A percentile compares a stretch with the other conserved stretches of the same genome.
These are phyloP conservation scores for Caenorhabditis sinica DNA, from an alignment of 2,888 invertebrate genomes.

Conservation along the genomic window DNA sequence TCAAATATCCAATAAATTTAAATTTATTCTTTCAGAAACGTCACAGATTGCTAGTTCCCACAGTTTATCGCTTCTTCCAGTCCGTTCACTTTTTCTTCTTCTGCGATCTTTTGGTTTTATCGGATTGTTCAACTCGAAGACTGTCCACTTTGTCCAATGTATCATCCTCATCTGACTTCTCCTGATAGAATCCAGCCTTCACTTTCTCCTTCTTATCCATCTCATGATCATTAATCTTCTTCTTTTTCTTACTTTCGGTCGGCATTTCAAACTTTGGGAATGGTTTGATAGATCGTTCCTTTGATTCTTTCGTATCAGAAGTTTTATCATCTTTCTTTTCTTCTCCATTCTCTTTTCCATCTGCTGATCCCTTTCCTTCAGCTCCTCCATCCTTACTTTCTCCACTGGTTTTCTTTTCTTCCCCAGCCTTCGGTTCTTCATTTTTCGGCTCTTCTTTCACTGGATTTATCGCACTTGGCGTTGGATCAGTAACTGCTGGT, in stretches of 20 bases:
- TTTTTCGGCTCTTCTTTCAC: slow-evolving; percentile 39
- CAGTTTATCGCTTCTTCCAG: neutral
- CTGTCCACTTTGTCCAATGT: slow-evolving; percentile 67
- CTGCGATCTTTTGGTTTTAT: slow-evolving; percentile 55
- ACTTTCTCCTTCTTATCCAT: slow-evolving; percentile 67
- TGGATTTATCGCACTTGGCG: slow-evolving; percentile 12
- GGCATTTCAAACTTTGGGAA: slow-evolving; percentile 62
- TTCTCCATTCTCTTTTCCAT: slow-evolving; percentile 21
- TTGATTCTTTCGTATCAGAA: slow-evolving; percentile 1
- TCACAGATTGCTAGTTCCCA: neutral
- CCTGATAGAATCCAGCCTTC: slow-evolving; percentile 70
- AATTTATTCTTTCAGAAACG: neutral
- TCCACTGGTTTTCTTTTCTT: slow-evolving; percentile 12
- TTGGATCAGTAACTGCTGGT: slow-evolving; percentile 28
- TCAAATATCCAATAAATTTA: neutral
- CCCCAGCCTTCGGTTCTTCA: slow-evolving; percentile 24
- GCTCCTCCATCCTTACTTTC: slow-evolving; percentile 14
- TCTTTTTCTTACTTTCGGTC: slow-evolving; percentile 60
- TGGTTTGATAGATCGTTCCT: slow-evolving; percentile 33
- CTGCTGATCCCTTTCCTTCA: neutral
- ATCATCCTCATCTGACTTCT: slow-evolving; percentile 71
- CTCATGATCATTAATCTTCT: slow-evolving; percentile 58
- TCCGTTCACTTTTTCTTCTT: slow-evolving; percentile 45
- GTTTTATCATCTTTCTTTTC: neutral
- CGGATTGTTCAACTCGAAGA: slow-evolving; percentile 63